phyloP scores from a whole-genome alignment of 1,140 invertebrate genomes.

The Drosophila punjabiensis region DNA sequence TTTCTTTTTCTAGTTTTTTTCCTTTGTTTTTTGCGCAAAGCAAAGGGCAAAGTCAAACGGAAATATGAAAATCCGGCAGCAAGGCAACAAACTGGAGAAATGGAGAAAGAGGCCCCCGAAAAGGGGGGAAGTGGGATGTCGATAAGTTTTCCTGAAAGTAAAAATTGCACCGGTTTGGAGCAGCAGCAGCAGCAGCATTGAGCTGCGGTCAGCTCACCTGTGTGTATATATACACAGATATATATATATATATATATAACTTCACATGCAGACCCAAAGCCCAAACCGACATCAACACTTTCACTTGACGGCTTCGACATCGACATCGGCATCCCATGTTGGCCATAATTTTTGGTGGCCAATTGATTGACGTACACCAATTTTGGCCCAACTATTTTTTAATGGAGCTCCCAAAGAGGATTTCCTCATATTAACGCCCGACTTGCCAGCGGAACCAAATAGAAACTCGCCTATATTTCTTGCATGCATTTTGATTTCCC shows the following conservation, averaged over 20 bases:
- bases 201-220: slow-evolving; percentile 26
- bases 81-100: background rate
- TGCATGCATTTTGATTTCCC: background rate
- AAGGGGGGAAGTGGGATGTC: slow-evolving; percentile 22
- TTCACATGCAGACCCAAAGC: slow-evolving; percentile 12
- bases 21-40: slow-evolving; percentile 10
- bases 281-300: slow-evolving; percentile 26
- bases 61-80: slow-evolving; percentile 16
- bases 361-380: slow-evolving; percentile 44
- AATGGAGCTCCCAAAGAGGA: slow-evolving; percentile 24
- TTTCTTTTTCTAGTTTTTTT: background rate
- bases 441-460: slow-evolving; percentile 26
- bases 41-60: slow-evolving; percentile 34
- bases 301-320: slow-evolving; percentile 17
- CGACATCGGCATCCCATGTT: slow-evolving; percentile 16
- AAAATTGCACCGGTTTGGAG: slow-evolving; percentile 44
- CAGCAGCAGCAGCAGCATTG: background rate
- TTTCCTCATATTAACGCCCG: slow-evolving; percentile 34
- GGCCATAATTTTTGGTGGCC: slow-evolving; percentile 42
- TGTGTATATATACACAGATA: background rate
- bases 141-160: slow-evolving; percentile 41
- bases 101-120: background rate
- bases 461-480: slow-evolving; percentile 11
- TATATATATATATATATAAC: background rate
- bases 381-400: slow-evolving; percentile 47